phyloP scores from a whole-genome alignment of 2,113 vertebrate species.

The Pygoscelis antarcticus region DNA sequence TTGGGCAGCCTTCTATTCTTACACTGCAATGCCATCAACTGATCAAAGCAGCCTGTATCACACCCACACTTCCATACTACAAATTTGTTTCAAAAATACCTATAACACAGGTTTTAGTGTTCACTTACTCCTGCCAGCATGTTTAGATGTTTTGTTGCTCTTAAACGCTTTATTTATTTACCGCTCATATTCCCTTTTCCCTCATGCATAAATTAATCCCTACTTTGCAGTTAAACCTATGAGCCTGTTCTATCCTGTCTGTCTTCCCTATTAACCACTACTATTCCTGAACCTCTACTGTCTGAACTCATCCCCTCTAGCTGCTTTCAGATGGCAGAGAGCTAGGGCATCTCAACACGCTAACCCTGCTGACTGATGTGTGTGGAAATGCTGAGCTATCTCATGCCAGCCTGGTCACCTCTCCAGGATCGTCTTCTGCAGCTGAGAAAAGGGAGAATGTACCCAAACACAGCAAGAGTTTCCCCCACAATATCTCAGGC shows the following conservation, averaged over 20 bases:
- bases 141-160: not conserved
- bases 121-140: not conserved
- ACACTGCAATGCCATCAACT: rapidly evolving
- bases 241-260: not conserved
- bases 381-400: not conserved
- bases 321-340: not conserved
- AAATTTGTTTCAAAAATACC: not conserved
- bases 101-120: rapidly evolving
- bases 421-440: not conserved
- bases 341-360: not conserved
- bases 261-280: not conserved
- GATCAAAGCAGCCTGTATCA: not conserved
- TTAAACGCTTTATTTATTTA: not conserved
- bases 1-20: not conserved
- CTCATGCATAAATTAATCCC: not conserved
- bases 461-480: not conserved
- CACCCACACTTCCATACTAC: not conserved
- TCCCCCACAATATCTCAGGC: not conserved
- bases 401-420: not conserved
- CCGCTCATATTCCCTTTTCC: not conserved
- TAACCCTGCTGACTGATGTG: not conserved
- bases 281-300: not conserved
- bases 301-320: not conserved
- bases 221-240: not conserved
- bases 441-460: not conserved